Evolutionary conservation across 1,140 invertebrate species (phyloP).

Genomic region (Steinernema khuongi): DNA sequence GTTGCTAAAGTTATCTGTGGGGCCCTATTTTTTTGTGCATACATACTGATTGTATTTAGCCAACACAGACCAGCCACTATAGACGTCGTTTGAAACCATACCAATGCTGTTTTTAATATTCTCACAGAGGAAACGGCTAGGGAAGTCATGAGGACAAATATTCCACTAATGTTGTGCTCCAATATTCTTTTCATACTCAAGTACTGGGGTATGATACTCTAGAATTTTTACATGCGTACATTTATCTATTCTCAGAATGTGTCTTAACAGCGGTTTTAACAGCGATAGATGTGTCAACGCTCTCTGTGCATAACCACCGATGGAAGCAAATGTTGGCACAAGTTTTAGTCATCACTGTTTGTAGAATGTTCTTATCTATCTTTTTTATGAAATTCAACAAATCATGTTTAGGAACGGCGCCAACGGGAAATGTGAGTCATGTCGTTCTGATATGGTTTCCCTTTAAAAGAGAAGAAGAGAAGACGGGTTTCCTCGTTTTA

Average conservation of each 20-base stretch:
- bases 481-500: too few relatives aligned
- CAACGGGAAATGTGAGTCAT: too few relatives aligned
- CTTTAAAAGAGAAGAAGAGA: too few relatives aligned
- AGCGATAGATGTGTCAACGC: background rate
- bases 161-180: background rate
- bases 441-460: too few relatives aligned
- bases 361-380: background rate
- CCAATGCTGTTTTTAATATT: background rate
- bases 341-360: background rate
- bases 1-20: too few relatives aligned
- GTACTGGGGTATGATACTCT: constrained; percentile 8
- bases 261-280: background rate
- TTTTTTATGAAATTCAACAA: too few relatives aligned
- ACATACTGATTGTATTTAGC: background rate
- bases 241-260: background rate
- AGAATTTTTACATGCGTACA: background rate
- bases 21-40: too few relatives aligned
- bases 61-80: background rate
- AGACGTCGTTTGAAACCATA: background rate
- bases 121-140: background rate
- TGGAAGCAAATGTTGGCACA: background rate
- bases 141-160: constrained; percentile 19
- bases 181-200: constrained; percentile 10
- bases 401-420: too few relatives aligned
- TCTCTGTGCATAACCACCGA: constrained; percentile 19